phyloP scores from a whole-genome alignment of 2,888 invertebrate genomes.

The Dichetophora obliterata region DNA sequence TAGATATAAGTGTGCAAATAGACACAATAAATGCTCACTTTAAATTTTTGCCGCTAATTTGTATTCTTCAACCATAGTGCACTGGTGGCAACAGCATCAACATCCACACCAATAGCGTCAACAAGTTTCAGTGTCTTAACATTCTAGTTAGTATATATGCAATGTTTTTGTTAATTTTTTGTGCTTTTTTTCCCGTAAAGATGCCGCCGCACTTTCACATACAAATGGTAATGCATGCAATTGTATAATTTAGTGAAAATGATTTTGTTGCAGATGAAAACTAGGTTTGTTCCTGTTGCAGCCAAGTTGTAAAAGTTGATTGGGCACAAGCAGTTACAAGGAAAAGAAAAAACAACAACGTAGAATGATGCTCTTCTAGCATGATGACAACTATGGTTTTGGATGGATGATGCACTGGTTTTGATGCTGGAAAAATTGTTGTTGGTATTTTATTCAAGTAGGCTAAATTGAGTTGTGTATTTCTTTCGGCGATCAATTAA shows the following conservation, averaged over 20 bases:
- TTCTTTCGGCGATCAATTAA: background rate
- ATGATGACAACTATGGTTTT: background rate
- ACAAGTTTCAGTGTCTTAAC: background rate
- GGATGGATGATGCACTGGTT: background rate
- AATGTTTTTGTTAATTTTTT: slow-evolving; percentile 2
- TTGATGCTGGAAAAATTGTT: background rate
- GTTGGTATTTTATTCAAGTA: background rate
- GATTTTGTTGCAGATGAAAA: slow-evolving; percentile 9
- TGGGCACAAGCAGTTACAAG: background rate
- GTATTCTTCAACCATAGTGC: too few relatives aligned
- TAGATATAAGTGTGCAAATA: too few relatives aligned
- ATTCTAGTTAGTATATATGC: background rate
- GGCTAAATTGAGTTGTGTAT: background rate
- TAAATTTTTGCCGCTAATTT: too few relatives aligned
- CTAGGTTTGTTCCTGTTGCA: slow-evolving; percentile 29
- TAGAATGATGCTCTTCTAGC: background rate
- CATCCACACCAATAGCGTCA: background rate
- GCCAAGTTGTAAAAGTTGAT: background rate
- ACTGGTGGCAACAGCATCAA: background rate
- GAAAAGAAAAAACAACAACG: too few relatives aligned
- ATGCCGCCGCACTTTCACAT: slow-evolving; percentile 19
- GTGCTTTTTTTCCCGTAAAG: background rate
- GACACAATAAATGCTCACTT: too few relatives aligned
- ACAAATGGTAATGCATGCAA: background rate
- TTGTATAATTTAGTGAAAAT: slow-evolving; percentile 18